phyloP scores from a whole-genome alignment of 2,797 vertebrate species.

The Ctenosaura bakeri region DNA sequence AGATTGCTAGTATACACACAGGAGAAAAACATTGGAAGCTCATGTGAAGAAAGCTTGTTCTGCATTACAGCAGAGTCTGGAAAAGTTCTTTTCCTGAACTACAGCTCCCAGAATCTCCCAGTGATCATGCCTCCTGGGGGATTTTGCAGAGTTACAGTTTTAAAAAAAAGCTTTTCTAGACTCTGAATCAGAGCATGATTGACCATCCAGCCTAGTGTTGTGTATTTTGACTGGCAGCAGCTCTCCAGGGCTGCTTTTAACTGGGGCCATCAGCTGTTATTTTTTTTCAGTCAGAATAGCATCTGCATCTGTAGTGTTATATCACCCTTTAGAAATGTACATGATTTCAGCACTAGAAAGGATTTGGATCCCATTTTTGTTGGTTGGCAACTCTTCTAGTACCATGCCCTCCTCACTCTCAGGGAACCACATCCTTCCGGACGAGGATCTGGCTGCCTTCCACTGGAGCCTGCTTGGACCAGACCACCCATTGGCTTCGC shows the following conservation, averaged over 20 bases:
- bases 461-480: slow-evolving; percentile 95
- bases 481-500: slow-evolving; percentile 93
- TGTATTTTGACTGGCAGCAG: not conserved
- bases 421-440: slow-evolving; percentile 96
- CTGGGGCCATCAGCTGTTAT: not conserved
- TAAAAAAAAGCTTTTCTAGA: not conserved
- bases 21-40: not conserved
- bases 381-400: not conserved
- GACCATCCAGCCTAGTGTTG: not conserved
- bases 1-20: not conserved
- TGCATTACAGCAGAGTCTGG: not conserved
- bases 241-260: not conserved
- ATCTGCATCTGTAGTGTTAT: not conserved
- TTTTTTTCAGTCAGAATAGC: not conserved
- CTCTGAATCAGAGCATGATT: not conserved
- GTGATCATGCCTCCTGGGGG: not conserved
- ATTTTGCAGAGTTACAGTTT: not conserved
- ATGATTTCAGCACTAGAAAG: not conserved
- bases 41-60: not conserved
- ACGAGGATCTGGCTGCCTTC: slow-evolving; percentile 95
- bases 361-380: not conserved
- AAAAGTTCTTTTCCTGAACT: not conserved
- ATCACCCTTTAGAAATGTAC: not conserved
- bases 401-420: not conserved
- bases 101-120: not conserved